A percentile compares a stretch with the other conserved stretches of the same genome.
Evolutionary conservation across 2,797 vertebrate genomes (phyloP).

Genomic region (Esox masquinongy): DNA sequence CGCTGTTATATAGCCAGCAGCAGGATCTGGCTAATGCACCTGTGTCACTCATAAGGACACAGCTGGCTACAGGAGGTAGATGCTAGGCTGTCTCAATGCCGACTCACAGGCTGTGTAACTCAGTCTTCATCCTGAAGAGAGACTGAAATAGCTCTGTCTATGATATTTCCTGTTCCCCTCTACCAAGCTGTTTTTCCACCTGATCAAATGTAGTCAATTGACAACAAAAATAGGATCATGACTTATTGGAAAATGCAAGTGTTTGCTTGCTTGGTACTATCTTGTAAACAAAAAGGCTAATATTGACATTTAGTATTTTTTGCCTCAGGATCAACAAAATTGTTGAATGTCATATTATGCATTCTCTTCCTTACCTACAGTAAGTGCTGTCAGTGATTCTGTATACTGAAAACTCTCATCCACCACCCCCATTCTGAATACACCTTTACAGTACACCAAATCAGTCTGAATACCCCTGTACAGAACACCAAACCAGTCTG

Average conservation of each 20-base stretch:
- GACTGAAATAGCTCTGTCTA: background rate
- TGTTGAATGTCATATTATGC: slow-evolving; percentile 15
- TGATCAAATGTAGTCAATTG: background rate
- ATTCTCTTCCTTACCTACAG: slow-evolving; percentile 32
- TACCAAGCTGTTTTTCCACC: background rate
- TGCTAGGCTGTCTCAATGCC: background rate
- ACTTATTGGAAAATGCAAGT: background rate
- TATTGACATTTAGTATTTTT: slow-evolving; percentile 35
- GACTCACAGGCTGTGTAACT: background rate
- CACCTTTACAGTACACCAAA: background rate
- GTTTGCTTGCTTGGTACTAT: background rate
- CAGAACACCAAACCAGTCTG: background rate
- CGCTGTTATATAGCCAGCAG: slow-evolving; percentile 51
- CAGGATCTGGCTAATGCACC: slow-evolving; percentile 55
- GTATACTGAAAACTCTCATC: slow-evolving; percentile 15
- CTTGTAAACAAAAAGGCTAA: slow-evolving; percentile 24
- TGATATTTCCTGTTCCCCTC: background rate
- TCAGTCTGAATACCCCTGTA: background rate
- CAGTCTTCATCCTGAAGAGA: background rate
- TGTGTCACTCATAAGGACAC: slow-evolving; percentile 54
- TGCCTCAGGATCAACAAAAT: no score
- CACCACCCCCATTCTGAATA: background rate
- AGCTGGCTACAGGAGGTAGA: slow-evolving; percentile 25
- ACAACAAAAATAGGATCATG: background rate
- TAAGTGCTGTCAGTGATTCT: slow-evolving; percentile 35